phyloP scores from a whole-genome alignment of 2,888 invertebrate species.

The Phorcus lineatus region DNA sequence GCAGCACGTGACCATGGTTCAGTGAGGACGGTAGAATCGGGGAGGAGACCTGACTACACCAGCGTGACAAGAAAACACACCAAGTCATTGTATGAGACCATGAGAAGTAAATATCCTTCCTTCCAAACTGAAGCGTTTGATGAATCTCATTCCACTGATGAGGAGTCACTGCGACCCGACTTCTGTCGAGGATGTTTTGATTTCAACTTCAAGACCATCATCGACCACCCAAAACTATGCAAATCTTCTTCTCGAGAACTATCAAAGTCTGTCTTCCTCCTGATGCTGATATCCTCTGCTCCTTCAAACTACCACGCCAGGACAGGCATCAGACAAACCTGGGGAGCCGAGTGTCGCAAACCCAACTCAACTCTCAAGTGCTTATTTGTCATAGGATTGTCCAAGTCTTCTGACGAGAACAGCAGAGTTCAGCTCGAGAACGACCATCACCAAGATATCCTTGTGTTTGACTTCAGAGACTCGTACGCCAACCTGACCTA shows the following conservation, averaged over 20 bases:
- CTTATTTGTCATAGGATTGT: slow-evolving; percentile 51
- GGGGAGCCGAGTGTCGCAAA: slow-evolving; percentile 50
- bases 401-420: slow-evolving; percentile 6
- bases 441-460: slow-evolving; percentile 47
- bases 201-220: slow-evolving; percentile 41
- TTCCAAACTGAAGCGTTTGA: neutral
- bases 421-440: slow-evolving; percentile 40
- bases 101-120: neutral
- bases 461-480: slow-evolving; percentile 55
- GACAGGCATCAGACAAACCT: slow-evolving; percentile 52
- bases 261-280: slow-evolving; percentile 34
- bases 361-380: slow-evolving; percentile 35
- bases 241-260: neutral
- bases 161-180: slow-evolving; percentile 36
- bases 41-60: too few species aligned
- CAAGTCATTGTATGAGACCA: too few species aligned
- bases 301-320: slow-evolving; percentile 41
- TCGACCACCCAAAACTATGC: slow-evolving; percentile 45
- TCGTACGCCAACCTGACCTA: slow-evolving; percentile 62
- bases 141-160: neutral
- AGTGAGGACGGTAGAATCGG: too few species aligned
- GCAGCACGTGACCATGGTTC: too few species aligned
- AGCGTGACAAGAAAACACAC: too few species aligned
- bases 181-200: slow-evolving; percentile 49
- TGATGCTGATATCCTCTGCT: slow-evolving; percentile 52